Conservation (phyloP, 2,888 invertebrate species). For the Acronicta leporina region DNA sequence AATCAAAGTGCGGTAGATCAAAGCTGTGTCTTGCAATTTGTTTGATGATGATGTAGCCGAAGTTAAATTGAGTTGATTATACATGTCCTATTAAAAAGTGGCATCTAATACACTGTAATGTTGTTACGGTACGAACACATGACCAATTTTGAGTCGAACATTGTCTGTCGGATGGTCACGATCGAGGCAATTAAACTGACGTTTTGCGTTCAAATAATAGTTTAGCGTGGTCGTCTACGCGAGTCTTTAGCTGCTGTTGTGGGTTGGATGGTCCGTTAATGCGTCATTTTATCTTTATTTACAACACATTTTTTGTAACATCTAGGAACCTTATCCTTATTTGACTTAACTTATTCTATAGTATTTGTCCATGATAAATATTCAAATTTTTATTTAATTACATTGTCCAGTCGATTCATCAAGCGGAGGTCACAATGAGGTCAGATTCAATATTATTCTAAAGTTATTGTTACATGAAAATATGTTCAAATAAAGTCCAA, state of each 20-base stretch:
- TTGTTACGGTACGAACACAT: constrained; percentile 28
- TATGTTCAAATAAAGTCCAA: constrained; percentile 11
- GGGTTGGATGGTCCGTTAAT: constrained; percentile 16
- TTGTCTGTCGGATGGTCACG: constrained; percentile 33
- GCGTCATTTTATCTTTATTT: constrained; percentile 21
- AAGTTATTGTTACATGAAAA: not conserved
- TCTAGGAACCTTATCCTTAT: too few species aligned
- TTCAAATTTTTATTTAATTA: too few species aligned
- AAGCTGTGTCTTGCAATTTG: constrained; percentile 37
- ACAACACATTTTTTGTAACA: not conserved
- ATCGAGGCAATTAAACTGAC: constrained; percentile 29
- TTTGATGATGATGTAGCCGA: constrained; percentile 38
- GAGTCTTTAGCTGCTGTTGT: constrained; percentile 28
- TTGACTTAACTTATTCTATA: too few species aligned
- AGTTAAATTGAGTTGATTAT: constrained; percentile 50
- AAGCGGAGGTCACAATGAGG: too few species aligned
- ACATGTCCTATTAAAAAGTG: constrained; percentile 44
- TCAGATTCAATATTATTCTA: too few species aligned
- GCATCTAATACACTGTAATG: constrained; percentile 31
- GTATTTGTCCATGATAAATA: too few species aligned
- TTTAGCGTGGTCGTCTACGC: constrained; percentile 23
- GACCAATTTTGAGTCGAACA: constrained; percentile 16
- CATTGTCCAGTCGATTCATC: too few species aligned
- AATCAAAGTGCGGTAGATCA: constrained; percentile 52
- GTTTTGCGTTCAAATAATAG: constrained; percentile 43